Evolutionary conservation across 2,113 vertebrate species (phyloP), one percentile per base, ranked within the genome.

Genomic region (Camelus bactrianus): DNA sequence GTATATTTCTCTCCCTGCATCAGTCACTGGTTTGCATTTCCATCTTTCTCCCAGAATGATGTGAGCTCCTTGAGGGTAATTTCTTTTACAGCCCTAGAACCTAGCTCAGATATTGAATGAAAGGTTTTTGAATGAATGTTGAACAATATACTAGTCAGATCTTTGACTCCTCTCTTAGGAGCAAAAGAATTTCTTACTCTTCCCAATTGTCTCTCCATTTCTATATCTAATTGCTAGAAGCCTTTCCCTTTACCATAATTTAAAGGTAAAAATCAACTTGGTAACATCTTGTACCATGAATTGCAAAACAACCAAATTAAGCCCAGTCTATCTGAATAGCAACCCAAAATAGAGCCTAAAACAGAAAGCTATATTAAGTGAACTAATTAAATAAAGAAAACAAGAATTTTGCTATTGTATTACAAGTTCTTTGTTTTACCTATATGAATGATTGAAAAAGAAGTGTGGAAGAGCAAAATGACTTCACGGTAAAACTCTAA

Each of bases 401-500:
- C 52, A 13, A 69, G 75, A 95, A 56, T 76, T 87, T 94, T 94
- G 72, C 69, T 80, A 92, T 76, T 97, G 42, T 35, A 88, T 93
- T 96, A 67, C 35, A 95, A 76, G 64, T 84, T 95, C 67, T 91
- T 96, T 92, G 46, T 96, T 97, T 97, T 97, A 95, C 72, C 76
- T 96, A 96, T 97, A 86, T 92, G 91, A 96, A 95, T 91, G 93
- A 93, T 88, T 60, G 30, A 70, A 87, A 75, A 64, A 72, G 64
- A 54, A 92, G 35, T 69, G 30, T 93, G 67, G 72, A 98, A 92
- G 92, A 98, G 90, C 94, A 76, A 89, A 96, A 92, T 96, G 81
- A 97, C 95, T 97, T 98, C 95, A 98, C 96, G 93, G 89, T 93
- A 96, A 97, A 98, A 97, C 95, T 82, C 95, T 95, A 96, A 91